Base-by-base conservation (phyloP, 92 coral and sea anemone genomes). In the Epizoanthus fatuus region DNA sequence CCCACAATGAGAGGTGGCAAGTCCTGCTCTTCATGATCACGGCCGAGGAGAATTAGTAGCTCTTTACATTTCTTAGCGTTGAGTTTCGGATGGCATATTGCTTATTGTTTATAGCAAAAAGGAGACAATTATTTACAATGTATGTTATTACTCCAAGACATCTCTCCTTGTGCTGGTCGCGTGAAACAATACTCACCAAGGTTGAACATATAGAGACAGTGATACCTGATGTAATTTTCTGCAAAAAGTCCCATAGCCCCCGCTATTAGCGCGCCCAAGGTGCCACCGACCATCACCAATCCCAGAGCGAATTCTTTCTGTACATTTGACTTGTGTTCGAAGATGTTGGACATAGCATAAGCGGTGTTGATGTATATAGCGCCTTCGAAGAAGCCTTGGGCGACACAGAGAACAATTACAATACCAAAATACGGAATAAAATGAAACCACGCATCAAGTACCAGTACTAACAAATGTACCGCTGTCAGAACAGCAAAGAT, bases 161-260 rank as follows among this genome's bases (percentile, higher is more conserved):
- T 0, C 25, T 22, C 70, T 9, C 53, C 13, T 4, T 77, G 62
- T 54, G 11, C 68, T 9, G 82, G 82, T 9, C 82, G 57, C 39
- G 82, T 77, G 19, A 77, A 77, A 22, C 82, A 77, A 37, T 77
- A 59, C 51, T 77, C 69, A 10, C 82, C 82, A 38, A 77, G 32
- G 14, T 49, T 42, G 29, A 77, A 77, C 62, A 44, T 37, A 2
- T 60, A 40, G 4, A 77, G 69, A 19, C 82, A 77, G 3, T 77
- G 82, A 69, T 40, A 59, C 55, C 19, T 60, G 9, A 77, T 77
- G 70, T 77, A 77, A 16, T 69, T 55, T 20, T 77, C 82, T 14
- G 32, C 82, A 19, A 77, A 59, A n/a, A 77, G 17, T 44, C 82
- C 82, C 2, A 40, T 16, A 77, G 63, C 62, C 3, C 82, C 82